Evolutionary conservation across 2,113 vertebrate genomes (phyloP), one percentile per base, ranked within the genome.

Genomic region (Carassius gibelio): DNA sequence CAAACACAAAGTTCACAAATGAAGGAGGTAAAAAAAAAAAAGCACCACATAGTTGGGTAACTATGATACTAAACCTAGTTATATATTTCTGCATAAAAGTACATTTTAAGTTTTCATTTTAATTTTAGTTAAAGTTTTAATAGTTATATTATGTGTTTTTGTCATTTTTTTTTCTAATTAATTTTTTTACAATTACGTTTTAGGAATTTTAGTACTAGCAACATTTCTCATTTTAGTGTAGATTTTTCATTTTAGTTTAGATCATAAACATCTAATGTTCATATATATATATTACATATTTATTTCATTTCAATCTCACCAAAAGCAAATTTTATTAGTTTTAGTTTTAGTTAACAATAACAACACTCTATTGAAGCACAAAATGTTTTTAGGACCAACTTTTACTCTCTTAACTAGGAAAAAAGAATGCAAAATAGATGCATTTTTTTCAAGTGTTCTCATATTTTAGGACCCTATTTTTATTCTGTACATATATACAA

Each of bases 1-100:
- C 19, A 68, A 61, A 66, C 3, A 83, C 45, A 75, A 52, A 88
- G 62, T 34, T 68, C 81, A 89, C 89, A 89, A 89, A 62, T 88
- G 78, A 14, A 84, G 82, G 86, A 84, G 48, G 50, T 78, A 30
- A 0, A 59, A 23, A 72, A 36, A 38, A 9, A 17, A 62, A 36
- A 11, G 14, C 7, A 45, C 7, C 21, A 23, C 8, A 61, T 3
- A 36, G 26, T 7, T 0, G 30, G 13, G 64, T 19, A 69, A 69
- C 36, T 38, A 8, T 69, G 15, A 36, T 69, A 69, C 15, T 45
- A 45, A 69, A 36, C 36, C 6, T 36, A 15, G 30, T 34, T 68
- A 3, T 34, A 15, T 59, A 59, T 19, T 21, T 57, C 6, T 57
- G 52, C 15, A 19, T 57, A 19, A 55, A 55, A 57, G 1, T 57